phyloP scores from a whole-genome alignment of 30 jellyfish, hydroid and myxozoan genomes.

The Catostylus mosaicus region DNA sequence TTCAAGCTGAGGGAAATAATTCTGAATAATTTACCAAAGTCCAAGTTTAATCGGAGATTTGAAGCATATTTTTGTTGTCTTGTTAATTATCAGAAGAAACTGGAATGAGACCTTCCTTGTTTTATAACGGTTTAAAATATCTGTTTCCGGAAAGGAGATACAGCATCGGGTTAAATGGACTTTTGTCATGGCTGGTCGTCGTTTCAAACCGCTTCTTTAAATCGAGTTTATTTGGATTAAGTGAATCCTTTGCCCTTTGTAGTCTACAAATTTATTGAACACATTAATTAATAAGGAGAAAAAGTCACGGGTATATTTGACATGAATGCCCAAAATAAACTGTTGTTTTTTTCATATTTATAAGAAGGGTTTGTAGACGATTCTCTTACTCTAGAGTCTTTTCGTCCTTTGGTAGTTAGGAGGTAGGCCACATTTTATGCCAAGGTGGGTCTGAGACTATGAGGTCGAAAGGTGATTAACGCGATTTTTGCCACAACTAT shows the following conservation, averaged over 20 bases:
- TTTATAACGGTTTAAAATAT: background rate
- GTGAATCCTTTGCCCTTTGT: too few relatives aligned
- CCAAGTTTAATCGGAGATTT: background rate
- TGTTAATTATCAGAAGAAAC: background rate
- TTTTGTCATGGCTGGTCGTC: background rate
- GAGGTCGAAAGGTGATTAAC: background rate
- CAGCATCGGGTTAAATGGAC: background rate
- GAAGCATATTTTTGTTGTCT: background rate
- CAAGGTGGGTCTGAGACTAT: background rate
- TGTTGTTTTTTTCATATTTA: too few relatives aligned
- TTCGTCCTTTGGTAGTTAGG: too few relatives aligned
- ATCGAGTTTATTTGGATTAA: too few relatives aligned
- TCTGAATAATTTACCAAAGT: background rate
- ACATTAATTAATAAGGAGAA: too few relatives aligned
- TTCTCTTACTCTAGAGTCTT: too few relatives aligned
- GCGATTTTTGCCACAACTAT: background rate
- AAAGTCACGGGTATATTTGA: too few relatives aligned
- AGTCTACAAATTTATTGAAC: too few relatives aligned
- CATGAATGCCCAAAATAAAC: too few relatives aligned
- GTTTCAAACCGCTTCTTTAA: too few relatives aligned
- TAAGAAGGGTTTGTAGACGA: too few relatives aligned
- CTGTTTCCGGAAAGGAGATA: background rate
- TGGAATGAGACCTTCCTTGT: background rate
- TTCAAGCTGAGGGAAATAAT: constrained; percentile 39
- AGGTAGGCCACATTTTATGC: too few relatives aligned